Base-by-base conservation (phyloP, 1,140 invertebrate genomes). In the Adelges cooleyi region DNA sequence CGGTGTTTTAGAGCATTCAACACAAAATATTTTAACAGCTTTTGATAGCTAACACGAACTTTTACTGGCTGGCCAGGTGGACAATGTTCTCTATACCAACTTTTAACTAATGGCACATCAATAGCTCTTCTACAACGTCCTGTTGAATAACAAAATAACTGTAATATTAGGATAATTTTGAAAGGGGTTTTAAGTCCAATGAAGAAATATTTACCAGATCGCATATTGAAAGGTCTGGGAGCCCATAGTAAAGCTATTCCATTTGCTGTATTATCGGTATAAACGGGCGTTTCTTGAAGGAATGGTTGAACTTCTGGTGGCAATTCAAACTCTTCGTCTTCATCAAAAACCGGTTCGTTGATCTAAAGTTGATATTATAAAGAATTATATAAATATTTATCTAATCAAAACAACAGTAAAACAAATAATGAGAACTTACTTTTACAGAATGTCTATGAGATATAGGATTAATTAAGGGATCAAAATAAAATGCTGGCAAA, bases 401-500 rank as follows among this genome's bases (percentile, higher is more conserved):
- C 29, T 6, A 33, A 33, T 33, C 29, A 6, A 11, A 33, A 33
- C 11, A 33, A 33, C 11, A 33, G 29, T 6, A 33, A 11, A 33
- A 33, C 11, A 33, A 33, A 33, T n/a, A 33, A 33, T 33, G 11
- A 33, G 66, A 42, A 71, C n/a, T n/a, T 73, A 81, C 80, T 78
- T 87, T 95, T 2, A 90, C 82, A 1, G 90, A 84, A 78, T 95
- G 90, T 70, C 94, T 81, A 76, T 98, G 93, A 10, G 95, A 95
- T 70, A 99, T 99, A 4, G 97, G 95, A 79, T 99, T 99, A 68
- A 99, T 99, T 5, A 99, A 78, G 0, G 97, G 97, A 82, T 99
- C 97, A 80, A 98, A 99, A 76, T 99, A 99, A 76, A 99, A 99
- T 0, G 96, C 97, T 20, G 97, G 97, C 59, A 99, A 80, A 79